Evolutionary conservation across 1,140 invertebrate species (phyloP), one percentile per base, ranked within the genome.

Genomic region (Physella acuta): DNA sequence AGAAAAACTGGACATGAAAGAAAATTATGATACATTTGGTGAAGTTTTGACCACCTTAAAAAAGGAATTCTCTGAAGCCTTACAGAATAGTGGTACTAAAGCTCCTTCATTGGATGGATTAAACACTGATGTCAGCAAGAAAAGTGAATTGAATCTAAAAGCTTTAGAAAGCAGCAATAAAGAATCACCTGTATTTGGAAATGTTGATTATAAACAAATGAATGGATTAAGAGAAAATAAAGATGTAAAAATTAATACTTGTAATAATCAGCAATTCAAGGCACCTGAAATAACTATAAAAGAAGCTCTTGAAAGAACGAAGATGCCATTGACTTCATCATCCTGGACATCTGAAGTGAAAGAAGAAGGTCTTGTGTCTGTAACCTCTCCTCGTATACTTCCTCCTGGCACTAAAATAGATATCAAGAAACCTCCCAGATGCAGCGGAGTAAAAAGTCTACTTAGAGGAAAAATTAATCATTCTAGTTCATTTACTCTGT

Each of bases 1-100:
- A 33, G 68, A 70, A 52, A 70, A 73, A 37, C 30, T 70, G 36
- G 59, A 70, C 30, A 70, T 73, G 68, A 70, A 70, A 33, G 70
- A 66, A 34, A 69, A 74, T 55, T 53, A 64, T 52, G 69, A 74
- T 20, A 37, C 69, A 11, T 61, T 71, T 51, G 61, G 53, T 17
- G 52, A 52, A 24, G 58, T 68, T 0, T 39, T 74, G 28, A 33
- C 61, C 39, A 69, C 62, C 33, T 62, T 74, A 28, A 74, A 74
- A 51, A 69, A 36, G 17, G 73, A 74, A 39, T 55, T 74, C 28
- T 70, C 68, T 0, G 28, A 63, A 34, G 67, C 70, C 5, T 53
- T 66, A 16, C 39, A 64, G 33, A 61, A 61, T 30, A 39, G 36
- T 36, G 1, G 30, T 4, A 33, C n/a, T n/a, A n/a, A n/a, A n/a